Conservation (phyloP, 2,888 invertebrate genomes). For the Noctua comes region DNA sequence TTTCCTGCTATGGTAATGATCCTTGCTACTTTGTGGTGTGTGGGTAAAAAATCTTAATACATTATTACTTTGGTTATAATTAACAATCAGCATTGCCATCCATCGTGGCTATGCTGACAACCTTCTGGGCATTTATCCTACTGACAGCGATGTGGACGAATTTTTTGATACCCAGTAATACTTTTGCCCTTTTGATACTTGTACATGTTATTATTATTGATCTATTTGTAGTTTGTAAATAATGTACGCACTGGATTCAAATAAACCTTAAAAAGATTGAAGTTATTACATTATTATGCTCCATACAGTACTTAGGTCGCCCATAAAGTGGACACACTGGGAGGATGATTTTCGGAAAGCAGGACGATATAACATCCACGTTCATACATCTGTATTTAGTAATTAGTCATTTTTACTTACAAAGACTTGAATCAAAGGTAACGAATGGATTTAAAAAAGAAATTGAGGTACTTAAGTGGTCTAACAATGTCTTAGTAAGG, state of each 20-base stretch:
- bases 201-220: no score
- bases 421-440: no score
- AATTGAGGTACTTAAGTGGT: not conserved
- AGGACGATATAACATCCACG: not conserved
- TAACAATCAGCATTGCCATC: no score
- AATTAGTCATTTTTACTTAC: no score
- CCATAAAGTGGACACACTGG: not conserved
- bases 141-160: no score
- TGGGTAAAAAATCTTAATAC: not conserved
- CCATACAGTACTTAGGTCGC: not conserved
- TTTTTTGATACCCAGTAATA: no score
- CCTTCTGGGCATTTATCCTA: no score
- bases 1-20: slow-evolving; percentile 26
- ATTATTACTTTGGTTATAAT: not conserved
- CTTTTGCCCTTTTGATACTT: no score
- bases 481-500: not conserved
- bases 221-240: no score
- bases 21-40: not conserved
- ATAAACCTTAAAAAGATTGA: not conserved
- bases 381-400: no score
- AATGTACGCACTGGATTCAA: no score
- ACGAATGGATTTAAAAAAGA: not conserved
- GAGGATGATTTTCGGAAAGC: not conserved
- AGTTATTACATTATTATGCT: not conserved
- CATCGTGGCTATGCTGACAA: no score